Percentiles rank a stretch among this genome's conserved stretches.
These are phyloP conservation scores for Petrocephalus schoutedeni DNA, from an alignment of 2,797 vertebrate species.

Conservation along the genomic window DNA sequence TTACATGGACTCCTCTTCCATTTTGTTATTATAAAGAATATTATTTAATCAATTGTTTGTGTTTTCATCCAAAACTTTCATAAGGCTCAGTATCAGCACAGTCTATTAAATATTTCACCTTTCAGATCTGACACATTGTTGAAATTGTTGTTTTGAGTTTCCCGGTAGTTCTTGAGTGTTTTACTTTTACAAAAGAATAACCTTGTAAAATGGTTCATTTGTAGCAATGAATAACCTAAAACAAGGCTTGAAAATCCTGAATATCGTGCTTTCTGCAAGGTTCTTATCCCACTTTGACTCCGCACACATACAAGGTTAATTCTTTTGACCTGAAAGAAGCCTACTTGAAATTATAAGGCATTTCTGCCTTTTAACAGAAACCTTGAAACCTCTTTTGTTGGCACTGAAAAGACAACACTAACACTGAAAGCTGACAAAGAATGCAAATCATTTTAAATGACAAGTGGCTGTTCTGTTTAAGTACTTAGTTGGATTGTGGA, in stretches of 20 bases:
- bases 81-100: background rate
- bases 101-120: background rate
- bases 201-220: constrained; percentile 54
- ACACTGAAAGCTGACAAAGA: constrained; percentile 46
- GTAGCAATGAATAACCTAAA: constrained; percentile 47
- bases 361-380: constrained; percentile 55
- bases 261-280: constrained; percentile 47
- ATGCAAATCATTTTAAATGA: constrained; percentile 51
- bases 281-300: constrained; percentile 54
- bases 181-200: constrained; percentile 51
- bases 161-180: constrained; percentile 32
- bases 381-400: constrained; percentile 57
- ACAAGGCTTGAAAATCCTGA: constrained; percentile 53
- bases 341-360: constrained; percentile 51
- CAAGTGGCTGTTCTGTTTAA: constrained; percentile 27
- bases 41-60: background rate
- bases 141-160: background rate
- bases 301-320: constrained; percentile 57
- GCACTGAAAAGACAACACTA: constrained; percentile 46
- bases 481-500: background rate
- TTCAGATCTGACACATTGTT: background rate
- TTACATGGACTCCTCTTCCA: background rate
- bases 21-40: background rate
- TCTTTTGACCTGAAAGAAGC: constrained; percentile 60
- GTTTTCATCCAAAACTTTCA: background rate